phyloP scores from a whole-genome alignment of 1,140 invertebrate genomes.

The Calliphora vicina region DNA sequence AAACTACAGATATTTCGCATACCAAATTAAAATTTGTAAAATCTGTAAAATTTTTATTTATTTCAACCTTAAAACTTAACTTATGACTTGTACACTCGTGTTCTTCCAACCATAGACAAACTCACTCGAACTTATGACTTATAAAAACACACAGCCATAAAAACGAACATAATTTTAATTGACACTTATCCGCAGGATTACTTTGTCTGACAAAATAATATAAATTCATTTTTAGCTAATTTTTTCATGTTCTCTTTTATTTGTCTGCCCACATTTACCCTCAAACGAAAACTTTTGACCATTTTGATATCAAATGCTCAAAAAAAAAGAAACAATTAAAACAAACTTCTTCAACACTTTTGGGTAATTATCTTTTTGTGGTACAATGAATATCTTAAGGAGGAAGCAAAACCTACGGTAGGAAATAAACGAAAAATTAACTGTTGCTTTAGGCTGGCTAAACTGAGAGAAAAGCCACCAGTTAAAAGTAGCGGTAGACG shows the following conservation, averaged over 20 bases:
- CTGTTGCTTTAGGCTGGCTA: not conserved
- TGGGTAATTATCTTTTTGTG: not conserved
- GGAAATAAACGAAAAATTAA: not conserved
- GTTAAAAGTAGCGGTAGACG: not conserved
- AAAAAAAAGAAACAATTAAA: conserved; percentile 1
- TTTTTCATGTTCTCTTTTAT: not conserved
- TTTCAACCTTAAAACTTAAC: not conserved
- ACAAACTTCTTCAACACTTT: not conserved
- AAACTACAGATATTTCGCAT: no score
- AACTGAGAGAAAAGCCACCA: not conserved
- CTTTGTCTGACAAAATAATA: not conserved
- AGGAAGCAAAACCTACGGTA: not conserved
- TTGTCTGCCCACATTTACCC: not conserved
- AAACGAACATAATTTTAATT: conserved; percentile 7
- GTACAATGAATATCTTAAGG: not conserved
- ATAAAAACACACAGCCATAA: not conserved
- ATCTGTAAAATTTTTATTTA: not conserved
- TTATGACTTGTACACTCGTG: not conserved
- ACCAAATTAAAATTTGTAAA: no score
- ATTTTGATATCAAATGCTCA: not conserved
- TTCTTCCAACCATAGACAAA: not conserved
- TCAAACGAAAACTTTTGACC: not conserved
- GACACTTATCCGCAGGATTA: conserved; percentile 3
- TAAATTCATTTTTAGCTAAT: conserved; percentile 1
- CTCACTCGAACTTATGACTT: no score